These are phyloP conservation scores for Thysanoteuthis rhombus DNA, from an alignment of 2,888 invertebrate species.

Conservation along the genomic window DNA sequence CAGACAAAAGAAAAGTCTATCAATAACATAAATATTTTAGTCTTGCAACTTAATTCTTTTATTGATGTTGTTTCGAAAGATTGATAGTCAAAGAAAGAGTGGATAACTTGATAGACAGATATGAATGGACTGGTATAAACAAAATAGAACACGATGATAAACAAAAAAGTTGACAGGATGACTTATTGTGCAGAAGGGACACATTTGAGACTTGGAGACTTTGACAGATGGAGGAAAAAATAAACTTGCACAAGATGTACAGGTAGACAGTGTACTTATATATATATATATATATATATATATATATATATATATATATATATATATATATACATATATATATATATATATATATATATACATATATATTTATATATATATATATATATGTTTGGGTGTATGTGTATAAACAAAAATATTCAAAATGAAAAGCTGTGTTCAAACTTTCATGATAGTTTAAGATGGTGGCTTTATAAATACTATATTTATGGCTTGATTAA, in stretches of 20 bases:
- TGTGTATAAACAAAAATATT: no score
- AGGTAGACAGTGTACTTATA: not conserved
- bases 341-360: no score
- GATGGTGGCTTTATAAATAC: no score
- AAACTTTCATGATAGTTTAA: no score
- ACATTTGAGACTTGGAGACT: not conserved
- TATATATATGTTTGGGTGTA: not conserved
- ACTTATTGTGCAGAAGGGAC: not conserved
- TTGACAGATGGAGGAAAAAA: not conserved
- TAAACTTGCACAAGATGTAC: not conserved
- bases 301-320: not conserved
- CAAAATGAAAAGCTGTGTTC: no score
- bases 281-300: no score
- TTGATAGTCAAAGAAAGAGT: not conserved
- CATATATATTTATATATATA: not conserved
- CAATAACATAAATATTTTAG: not conserved
- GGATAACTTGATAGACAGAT: not conserved
- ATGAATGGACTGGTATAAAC: not conserved
- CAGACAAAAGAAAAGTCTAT: not conserved
- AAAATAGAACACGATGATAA: not conserved
- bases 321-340: not conserved
- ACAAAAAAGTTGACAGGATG: not conserved
- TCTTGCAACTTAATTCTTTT: not conserved
- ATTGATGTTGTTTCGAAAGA: not conserved
- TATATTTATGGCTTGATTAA: no score